These are phyloP conservation scores for Hephaestus fuliginosus DNA, from an alignment of 2,797 vertebrate genomes.

Conservation along the genomic window DNA sequence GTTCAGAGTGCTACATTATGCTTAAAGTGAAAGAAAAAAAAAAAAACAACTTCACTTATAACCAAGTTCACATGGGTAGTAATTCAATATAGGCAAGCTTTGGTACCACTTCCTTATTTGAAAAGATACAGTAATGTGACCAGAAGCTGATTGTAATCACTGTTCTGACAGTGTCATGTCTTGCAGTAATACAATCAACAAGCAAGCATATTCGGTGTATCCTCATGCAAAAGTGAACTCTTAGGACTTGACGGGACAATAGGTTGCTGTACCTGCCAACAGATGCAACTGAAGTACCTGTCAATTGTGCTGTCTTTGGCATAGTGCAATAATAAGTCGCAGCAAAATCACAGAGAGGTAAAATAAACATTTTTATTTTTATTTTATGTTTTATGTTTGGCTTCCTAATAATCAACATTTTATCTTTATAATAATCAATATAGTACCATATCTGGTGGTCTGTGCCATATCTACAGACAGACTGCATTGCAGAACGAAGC, in stretches of 20 bases:
- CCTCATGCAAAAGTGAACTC: background rate
- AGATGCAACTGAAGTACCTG: background rate
- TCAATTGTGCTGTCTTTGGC: background rate
- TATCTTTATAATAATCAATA: background rate
- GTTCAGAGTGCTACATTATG: background rate
- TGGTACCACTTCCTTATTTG: background rate
- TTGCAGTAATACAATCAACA: background rate
- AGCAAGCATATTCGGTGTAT: background rate
- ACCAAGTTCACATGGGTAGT: background rate
- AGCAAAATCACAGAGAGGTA: too few species aligned
- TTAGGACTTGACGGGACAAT: too few species aligned
- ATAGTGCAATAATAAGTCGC: background rate
- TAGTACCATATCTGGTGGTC: background rate
- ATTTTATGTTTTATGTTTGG: too few species aligned
- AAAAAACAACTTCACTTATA: background rate
- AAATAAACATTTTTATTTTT: too few species aligned
- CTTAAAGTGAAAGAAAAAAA: background rate
- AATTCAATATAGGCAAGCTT: background rate
- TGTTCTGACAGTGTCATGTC: background rate
- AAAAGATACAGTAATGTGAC: background rate
- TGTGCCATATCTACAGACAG: background rate
- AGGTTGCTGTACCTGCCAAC: background rate
- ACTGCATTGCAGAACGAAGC: background rate
- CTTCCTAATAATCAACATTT: background rate
- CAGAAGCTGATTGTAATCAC: background rate